Evolutionary conservation across 2,888 invertebrate genomes (phyloP).

Genomic region (Synergus japonicus): DNA sequence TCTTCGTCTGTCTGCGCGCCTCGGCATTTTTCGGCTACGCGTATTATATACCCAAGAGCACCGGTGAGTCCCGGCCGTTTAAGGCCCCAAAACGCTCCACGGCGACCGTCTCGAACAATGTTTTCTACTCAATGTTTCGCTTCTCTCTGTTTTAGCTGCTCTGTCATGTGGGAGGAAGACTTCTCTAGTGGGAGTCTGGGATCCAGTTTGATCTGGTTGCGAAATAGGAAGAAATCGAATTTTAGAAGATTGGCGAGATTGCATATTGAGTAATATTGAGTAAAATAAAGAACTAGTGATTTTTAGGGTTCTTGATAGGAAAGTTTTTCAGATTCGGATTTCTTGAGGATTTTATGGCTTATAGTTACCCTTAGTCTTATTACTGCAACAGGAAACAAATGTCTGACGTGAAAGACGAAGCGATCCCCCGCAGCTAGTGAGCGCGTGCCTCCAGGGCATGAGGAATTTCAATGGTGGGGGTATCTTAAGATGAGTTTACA

Average conservation of each 20-base stretch:
- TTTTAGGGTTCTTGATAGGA: not conserved
- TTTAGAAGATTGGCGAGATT: too few species aligned
- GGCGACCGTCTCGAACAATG: constrained; percentile 32
- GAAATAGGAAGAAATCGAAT: too few species aligned
- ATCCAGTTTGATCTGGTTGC: not conserved
- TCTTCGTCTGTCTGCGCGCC: constrained; percentile 62
- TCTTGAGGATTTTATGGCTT: not conserved
- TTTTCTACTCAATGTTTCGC: constrained; percentile 13
- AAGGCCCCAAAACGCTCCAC: constrained; percentile 26
- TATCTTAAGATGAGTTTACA: constrained; percentile 42
- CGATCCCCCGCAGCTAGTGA: constrained; percentile 65
- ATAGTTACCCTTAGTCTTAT: not conserved
- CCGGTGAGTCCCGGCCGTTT: constrained; percentile 40
- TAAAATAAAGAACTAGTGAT: not conserved
- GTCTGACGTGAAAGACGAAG: constrained; percentile 51
- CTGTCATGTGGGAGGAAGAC: not conserved
- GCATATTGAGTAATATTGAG: too few species aligned
- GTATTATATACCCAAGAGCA: constrained; percentile 28
- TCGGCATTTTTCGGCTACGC: constrained; percentile 55
- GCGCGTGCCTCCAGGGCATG: constrained; percentile 67
- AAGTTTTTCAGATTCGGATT: not conserved
- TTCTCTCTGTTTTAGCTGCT: not conserved
- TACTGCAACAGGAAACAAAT: constrained; percentile 5
- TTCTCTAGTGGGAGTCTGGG: not conserved
- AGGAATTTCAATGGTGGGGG: constrained; percentile 50